Conservation (phyloP, 2,797 vertebrate genomes). For the Molossus molossus region DNA sequence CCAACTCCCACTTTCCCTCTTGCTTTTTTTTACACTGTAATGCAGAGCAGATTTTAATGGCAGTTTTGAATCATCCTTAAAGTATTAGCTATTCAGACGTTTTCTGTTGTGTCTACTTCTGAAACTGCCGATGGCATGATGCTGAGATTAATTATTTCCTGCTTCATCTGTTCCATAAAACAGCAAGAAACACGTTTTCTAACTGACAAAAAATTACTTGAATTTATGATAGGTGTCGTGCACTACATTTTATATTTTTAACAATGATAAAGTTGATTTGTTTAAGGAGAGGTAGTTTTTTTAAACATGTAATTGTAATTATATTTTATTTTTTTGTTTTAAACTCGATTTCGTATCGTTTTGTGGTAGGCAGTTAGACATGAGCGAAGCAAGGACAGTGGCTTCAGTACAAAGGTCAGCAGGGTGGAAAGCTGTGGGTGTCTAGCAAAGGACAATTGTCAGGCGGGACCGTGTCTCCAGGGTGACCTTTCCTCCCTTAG, state of each 20-base stretch:
- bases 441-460: too few species aligned
- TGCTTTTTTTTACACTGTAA: neutral
- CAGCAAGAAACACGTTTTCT: slow-evolving; percentile 51
- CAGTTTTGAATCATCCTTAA: slow-evolving; percentile 51
- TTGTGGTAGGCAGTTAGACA: too few species aligned
- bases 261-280: slow-evolving; percentile 51
- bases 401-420: too few species aligned
- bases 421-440: too few species aligned
- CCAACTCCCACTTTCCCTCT: neutral
- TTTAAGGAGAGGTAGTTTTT: neutral
- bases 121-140: neutral
- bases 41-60: slow-evolving; percentile 28
- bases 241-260: neutral
- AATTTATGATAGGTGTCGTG: slow-evolving; percentile 57
- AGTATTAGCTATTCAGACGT: slow-evolving; percentile 40
- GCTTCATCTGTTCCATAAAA: slow-evolving; percentile 71
- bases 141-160: slow-evolving; percentile 74
- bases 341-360: neutral
- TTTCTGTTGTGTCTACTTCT: slow-evolving; percentile 69
- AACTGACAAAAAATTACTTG: slow-evolving; percentile 42
- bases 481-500: too few species aligned
- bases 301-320: neutral
- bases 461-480: too few species aligned
- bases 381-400: too few species aligned
- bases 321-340: neutral